A percentile compares a stretch with the other conserved stretches of the same genome.
phyloP scores from a whole-genome alignment of 2,797 vertebrate species.

The Rhynchotus rufescens region DNA sequence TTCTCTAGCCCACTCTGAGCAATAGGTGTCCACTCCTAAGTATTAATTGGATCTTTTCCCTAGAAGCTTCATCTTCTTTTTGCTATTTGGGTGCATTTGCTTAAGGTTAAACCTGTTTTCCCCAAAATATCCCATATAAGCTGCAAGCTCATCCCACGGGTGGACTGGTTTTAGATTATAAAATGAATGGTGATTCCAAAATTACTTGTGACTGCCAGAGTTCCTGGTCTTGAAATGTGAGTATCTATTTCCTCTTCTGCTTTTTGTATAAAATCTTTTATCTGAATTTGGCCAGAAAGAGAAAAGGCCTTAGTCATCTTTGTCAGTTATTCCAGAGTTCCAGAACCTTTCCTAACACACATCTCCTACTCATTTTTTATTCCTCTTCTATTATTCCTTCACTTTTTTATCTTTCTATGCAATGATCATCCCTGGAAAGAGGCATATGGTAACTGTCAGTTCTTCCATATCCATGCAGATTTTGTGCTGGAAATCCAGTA shows the following conservation, averaged over 20 bases:
- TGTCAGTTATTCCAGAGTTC: background rate
- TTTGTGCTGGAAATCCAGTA: background rate
- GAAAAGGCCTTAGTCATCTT: background rate
- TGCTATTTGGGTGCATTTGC: background rate
- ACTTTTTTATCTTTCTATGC: background rate
- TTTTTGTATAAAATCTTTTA: background rate
- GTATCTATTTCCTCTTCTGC: background rate
- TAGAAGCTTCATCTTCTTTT: too few relatives aligned
- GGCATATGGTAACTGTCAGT: too few relatives aligned
- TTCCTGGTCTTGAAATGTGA: background rate
- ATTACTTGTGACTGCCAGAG: background rate
- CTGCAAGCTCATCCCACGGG: background rate
- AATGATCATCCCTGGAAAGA: background rate
- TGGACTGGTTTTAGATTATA: background rate
- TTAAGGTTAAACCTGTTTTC: background rate
- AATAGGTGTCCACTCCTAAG: accelerated
- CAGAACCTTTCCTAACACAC: background rate
- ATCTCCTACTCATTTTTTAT: background rate
- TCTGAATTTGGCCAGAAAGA: background rate
- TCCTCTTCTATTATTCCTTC: background rate
- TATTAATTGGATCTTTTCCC: background rate
- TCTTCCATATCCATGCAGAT: background rate
- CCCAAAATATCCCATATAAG: background rate
- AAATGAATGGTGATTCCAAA: background rate
- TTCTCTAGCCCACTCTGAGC: accelerated